Conservation (phyloP, 1,140 invertebrate species). For the Odontomachus brunneus region DNA sequence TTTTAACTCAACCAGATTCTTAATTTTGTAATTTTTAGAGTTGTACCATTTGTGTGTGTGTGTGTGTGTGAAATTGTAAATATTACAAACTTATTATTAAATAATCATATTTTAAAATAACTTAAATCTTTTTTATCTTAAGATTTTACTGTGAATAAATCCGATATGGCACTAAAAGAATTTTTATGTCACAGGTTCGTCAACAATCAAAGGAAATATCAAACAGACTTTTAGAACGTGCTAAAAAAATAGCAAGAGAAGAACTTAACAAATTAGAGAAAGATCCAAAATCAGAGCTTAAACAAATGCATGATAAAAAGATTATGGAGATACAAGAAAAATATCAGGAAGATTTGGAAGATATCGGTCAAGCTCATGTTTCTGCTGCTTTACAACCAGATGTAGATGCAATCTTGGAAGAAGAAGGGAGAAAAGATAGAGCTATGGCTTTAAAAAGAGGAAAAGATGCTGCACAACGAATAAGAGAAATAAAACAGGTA, state of each 20-base stretch:
- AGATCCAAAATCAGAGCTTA: slow-evolving; percentile 81
- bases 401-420: slow-evolving; percentile 76
- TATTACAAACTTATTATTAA: not conserved
- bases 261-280: slow-evolving; percentile 82
- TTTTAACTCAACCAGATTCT: not conserved
- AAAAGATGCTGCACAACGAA: slow-evolving; percentile 78
- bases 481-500: slow-evolving; percentile 74
- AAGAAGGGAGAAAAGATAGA: slow-evolving; percentile 78
- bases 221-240: slow-evolving; percentile 83
- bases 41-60: not conserved
- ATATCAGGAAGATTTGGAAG: slow-evolving; percentile 84
- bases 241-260: slow-evolving; percentile 81
- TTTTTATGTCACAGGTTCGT: slow-evolving; percentile 80
- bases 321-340: slow-evolving; percentile 84
- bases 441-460: slow-evolving; percentile 81
- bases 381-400: slow-evolving; percentile 81
- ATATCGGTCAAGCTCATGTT: slow-evolving; percentile 85
- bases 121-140: too few relatives aligned
- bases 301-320: slow-evolving; percentile 82
- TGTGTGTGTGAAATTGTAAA: slow-evolving; percentile 7
- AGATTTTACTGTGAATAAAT: too few relatives aligned
- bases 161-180: not conserved
- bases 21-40: not conserved
- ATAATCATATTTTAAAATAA: too few relatives aligned
- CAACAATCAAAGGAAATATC: slow-evolving; percentile 86